These are phyloP conservation scores for Hirtodrosophila alboralis DNA, from an alignment of 2,888 invertebrate species.

Conservation along the genomic window DNA sequence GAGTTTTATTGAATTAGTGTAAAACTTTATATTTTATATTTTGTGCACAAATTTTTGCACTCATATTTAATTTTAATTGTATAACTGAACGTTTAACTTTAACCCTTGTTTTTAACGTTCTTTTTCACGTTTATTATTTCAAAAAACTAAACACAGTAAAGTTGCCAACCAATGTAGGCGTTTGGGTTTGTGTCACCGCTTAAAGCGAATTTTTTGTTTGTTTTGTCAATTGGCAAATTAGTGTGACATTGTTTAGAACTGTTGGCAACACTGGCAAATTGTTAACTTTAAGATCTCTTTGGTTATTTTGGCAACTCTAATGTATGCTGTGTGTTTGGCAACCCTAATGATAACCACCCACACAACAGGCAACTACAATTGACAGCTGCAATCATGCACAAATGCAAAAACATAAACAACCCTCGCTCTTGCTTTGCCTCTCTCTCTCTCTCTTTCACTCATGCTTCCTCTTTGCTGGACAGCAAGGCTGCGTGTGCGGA, in stretches of 20 bases:
- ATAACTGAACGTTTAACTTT: too few species aligned
- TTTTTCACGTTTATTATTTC: too few species aligned
- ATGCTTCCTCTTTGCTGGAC: too few species aligned
- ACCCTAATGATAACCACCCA: conserved; percentile 44
- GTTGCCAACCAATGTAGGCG: conserved; percentile 22
- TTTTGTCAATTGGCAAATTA: conserved; percentile 8
- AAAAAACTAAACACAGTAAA: conserved; percentile 11
- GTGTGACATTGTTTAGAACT: conserved; percentile 4
- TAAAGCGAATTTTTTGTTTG: not conserved
- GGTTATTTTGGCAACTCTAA: conserved; percentile 19
- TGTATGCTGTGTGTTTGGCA: conserved; percentile 12
- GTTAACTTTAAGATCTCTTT: conserved; percentile 3
- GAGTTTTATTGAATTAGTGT: too few species aligned
- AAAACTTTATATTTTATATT: too few species aligned
- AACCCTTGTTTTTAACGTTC: conserved; percentile 17
- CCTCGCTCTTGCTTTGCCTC: conserved; percentile 6
- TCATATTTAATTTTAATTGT: too few species aligned
- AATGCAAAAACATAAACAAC: conserved; percentile 30
- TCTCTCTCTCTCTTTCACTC: not conserved
- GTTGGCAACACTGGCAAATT: conserved; percentile 21
- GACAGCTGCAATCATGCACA: conserved; percentile 63
- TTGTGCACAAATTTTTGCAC: too few species aligned
- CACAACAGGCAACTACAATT: conserved; percentile 25
- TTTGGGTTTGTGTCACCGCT: conserved; percentile 41
- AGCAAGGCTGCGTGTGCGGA: too few species aligned